Conservation (phyloP, 2,888 invertebrate species). For the Hecatera dysodea region DNA sequence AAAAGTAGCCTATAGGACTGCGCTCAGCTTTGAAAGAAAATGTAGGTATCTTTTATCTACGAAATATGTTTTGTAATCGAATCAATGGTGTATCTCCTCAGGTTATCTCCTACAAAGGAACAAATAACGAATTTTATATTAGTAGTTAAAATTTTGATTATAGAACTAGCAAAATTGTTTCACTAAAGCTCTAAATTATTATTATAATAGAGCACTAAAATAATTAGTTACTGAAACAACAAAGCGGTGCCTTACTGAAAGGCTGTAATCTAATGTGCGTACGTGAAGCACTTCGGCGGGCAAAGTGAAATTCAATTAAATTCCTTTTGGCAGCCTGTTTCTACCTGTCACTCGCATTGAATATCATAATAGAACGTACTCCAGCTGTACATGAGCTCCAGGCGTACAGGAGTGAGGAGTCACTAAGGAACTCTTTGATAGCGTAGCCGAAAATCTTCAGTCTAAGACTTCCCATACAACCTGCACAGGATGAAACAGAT, state of each 20-base stretch:
- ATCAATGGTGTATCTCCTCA: neutral
- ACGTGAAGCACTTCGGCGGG: slow-evolving; percentile 28
- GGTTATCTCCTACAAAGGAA: neutral
- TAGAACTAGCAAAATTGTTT: too few species aligned
- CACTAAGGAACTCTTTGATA: slow-evolving; percentile 2
- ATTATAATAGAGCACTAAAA: neutral
- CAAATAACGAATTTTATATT: neutral
- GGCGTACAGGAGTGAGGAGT: neutral
- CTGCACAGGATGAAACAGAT: neutral
- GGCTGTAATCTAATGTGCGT: slow-evolving; percentile 36
- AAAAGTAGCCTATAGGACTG: too few species aligned
- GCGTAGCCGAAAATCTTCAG: neutral
- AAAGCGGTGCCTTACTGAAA: slow-evolving; percentile 32
- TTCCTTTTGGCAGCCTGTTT: slow-evolving; percentile 55
- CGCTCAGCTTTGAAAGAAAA: too few species aligned
- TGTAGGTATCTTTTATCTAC: neutral
- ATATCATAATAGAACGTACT: slow-evolving; percentile 33
- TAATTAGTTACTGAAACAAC: slow-evolving; percentile 32
- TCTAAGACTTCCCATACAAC: too few species aligned
- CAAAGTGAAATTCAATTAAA: slow-evolving; percentile 60
- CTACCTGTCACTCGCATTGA: slow-evolving; percentile 58
- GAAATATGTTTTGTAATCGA: neutral
- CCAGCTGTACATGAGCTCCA: slow-evolving; percentile 5
- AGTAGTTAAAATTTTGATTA: too few species aligned
- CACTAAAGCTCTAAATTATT: too few species aligned